A percentile compares a stretch with the other conserved stretches of the same genome.
These are phyloP conservation scores for Helicorthomorpha holstii DNA, from an alignment of 1,140 invertebrate species.

Conservation along the genomic window DNA sequence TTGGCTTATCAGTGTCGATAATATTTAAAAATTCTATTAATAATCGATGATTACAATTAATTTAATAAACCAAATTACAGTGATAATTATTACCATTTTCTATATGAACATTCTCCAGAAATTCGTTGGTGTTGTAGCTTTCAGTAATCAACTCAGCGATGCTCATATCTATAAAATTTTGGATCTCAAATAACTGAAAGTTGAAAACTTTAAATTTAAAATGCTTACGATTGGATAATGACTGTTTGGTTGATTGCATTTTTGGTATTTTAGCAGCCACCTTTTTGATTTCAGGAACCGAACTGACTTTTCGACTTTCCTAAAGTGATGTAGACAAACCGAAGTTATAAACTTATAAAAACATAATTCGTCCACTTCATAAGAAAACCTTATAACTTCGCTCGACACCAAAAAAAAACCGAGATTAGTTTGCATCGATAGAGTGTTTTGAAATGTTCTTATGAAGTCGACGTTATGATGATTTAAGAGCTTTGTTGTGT, in stretches of 20 bases:
- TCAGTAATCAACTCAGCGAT: conserved; percentile 60
- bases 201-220: background rate
- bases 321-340: conserved; percentile 13
- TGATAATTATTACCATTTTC: conserved; percentile 44
- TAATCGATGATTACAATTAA: background rate
- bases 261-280: conserved; percentile 80
- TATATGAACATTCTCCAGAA: conserved; percentile 43
- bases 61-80: background rate
- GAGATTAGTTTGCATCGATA: too few species aligned
- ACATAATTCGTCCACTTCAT: too few species aligned
- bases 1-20: conserved; percentile 72
- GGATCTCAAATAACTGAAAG: background rate
- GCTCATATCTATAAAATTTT: conserved; percentile 41
- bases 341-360: too few species aligned
- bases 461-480: too few species aligned
- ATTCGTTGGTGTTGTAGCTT: conserved; percentile 42
- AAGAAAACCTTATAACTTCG: too few species aligned
- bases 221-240: conserved; percentile 47
- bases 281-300: conserved; percentile 81
- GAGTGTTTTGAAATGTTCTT: too few species aligned
- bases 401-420: too few species aligned
- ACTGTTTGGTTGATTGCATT: conserved; percentile 69
- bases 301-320: conserved; percentile 66
- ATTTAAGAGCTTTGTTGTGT: conserved; percentile 4
- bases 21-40: conserved; percentile 65